Base-by-base conservation (phyloP, 2,797 vertebrate genomes). In the Erithacus rubecula region DNA sequence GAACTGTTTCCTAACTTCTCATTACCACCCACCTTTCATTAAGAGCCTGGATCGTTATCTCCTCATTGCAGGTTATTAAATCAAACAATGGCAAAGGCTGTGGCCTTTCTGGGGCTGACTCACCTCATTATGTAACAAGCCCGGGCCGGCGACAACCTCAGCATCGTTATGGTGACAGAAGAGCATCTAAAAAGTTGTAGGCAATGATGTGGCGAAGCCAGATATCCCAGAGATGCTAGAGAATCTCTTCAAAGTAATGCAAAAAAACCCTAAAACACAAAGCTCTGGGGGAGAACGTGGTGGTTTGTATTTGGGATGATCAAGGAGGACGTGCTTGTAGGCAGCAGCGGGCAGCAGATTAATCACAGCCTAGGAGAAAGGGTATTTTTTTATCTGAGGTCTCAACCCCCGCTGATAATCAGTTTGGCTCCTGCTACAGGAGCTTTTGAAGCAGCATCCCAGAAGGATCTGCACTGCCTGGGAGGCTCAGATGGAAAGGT, bases 11-110 rank as follows among this genome's bases (percentile, higher is more conserved):
- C 89, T 89, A 93, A 95, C 27, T 3, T 16, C 89, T 92, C 53
- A 90, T 94, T 94, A 94, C 83, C 76, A 69, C 76, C 87, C 93
- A 92, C 92, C 80, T 94, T 68, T 95, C 94, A 91, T 93, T 94
- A 92, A 55, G 53, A 43, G 59, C 83, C 71, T 22, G 90, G 87
- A 93, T 94, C 36, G 9, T 95, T 96, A 95, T 95, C 95, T 72
- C 81, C 7, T 92, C 87, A 11, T 92, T 81, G 78, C 92, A 87
- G 87, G 64, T 95, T 87, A 94, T 93, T 95, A 95, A 93, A 92
- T 49, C 78, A 63, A 94, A 80, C 89, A 93, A 89, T 77, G 37
- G 86, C 92, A 82, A 76, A 93, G 78, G 89, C 95, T 94, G 74
- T 36, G 81, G 92, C 89, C 79, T 87, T 83, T 92, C 62, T 64